A percentile compares a stretch with the other conserved stretches of the same genome.
These are phyloP conservation scores for Cheilosia grossa DNA, from an alignment of 2,888 invertebrate species.

Conservation along the genomic window DNA sequence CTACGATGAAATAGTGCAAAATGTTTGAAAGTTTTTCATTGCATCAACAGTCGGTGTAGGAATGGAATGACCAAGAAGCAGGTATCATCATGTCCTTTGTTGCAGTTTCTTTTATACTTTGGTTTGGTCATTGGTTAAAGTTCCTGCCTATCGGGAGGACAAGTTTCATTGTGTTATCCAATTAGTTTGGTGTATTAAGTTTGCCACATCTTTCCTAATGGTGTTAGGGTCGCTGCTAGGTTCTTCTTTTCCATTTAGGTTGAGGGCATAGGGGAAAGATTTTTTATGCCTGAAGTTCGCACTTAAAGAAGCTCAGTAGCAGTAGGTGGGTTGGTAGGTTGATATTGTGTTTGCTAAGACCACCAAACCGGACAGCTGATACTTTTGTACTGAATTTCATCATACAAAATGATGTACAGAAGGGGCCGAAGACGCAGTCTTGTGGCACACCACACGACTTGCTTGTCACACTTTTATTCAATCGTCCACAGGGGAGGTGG, in stretches of 20 bases:
- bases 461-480: too few relatives aligned
- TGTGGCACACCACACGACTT: too few relatives aligned
- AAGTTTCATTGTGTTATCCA: slow-evolving; percentile 59
- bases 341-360: too few relatives aligned
- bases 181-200: slow-evolving; percentile 57
- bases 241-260: slow-evolving; percentile 12
- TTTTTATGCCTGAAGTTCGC: too few relatives aligned
- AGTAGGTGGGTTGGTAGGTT: too few relatives aligned
- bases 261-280: neutral
- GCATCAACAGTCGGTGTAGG: neutral
- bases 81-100: slow-evolving; percentile 57
- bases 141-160: slow-evolving; percentile 24
- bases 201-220: slow-evolving; percentile 31
- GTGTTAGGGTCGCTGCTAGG: slow-evolving; percentile 12
- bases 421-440: too few relatives aligned
- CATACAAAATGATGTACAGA: too few relatives aligned
- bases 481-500: too few relatives aligned
- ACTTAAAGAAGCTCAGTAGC: too few relatives aligned
- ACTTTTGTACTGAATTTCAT: too few relatives aligned
- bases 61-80: slow-evolving; percentile 13
- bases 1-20: slow-evolving; percentile 16
- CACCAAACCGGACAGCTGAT: too few relatives aligned
- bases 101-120: slow-evolving; percentile 22
- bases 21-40: slow-evolving; percentile 24
- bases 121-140: slow-evolving; percentile 23